Evolutionary conservation across 2,797 vertebrate species (phyloP).

Genomic region (Balearica regulorum): DNA sequence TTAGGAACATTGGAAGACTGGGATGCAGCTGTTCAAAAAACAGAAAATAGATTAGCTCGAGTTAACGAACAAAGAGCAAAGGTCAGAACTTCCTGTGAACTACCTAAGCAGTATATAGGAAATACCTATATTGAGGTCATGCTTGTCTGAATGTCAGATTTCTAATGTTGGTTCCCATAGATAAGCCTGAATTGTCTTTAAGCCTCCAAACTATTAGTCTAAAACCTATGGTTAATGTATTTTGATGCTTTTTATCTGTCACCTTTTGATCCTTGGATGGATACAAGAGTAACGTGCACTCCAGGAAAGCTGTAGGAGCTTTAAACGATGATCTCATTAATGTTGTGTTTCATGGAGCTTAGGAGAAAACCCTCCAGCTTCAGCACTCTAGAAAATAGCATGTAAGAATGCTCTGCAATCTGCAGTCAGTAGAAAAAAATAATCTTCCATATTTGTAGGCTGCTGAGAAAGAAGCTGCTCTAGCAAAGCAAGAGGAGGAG

Average conservation of each 20-base stretch:
- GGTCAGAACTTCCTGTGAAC: slow-evolving; percentile 65
- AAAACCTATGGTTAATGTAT: neutral
- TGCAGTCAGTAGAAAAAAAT: neutral
- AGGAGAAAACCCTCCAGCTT: neutral
- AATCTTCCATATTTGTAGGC: slow-evolving; percentile 68
- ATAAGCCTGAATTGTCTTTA: neutral
- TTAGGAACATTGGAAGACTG: slow-evolving; percentile 93
- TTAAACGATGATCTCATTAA: neutral
- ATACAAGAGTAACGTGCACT: neutral
- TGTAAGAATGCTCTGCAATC: neutral
- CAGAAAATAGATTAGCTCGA: slow-evolving; percentile 84
- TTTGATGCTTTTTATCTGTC: neutral
- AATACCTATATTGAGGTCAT: neutral
- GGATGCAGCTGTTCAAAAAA: slow-evolving; percentile 93
- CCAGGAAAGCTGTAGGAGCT: neutral
- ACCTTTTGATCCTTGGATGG: neutral
- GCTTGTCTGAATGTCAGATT: neutral
- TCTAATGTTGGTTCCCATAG: neutral
- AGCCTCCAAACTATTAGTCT: neutral
- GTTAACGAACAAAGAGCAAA: slow-evolving; percentile 92
- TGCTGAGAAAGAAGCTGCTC: slow-evolving; percentile 88
- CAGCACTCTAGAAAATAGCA: neutral
- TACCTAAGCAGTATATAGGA: neutral
- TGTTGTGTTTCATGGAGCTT: neutral
- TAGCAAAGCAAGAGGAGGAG: slow-evolving; percentile 84